Conservation (phyloP, 1,140 invertebrate species). For the Nephila pilipes region DNA sequence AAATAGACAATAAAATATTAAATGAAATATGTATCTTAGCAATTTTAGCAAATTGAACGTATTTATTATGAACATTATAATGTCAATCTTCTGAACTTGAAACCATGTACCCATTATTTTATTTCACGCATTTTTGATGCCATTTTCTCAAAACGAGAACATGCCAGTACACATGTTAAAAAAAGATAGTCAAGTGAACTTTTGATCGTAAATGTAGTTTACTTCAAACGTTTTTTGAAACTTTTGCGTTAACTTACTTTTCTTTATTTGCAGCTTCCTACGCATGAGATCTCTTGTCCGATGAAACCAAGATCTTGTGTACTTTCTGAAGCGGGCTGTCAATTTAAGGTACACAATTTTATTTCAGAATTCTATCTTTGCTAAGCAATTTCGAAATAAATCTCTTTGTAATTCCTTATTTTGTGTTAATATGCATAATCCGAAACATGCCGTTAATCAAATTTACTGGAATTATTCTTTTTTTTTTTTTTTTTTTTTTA, state of each 20-base stretch:
- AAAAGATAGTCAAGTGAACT: no score
- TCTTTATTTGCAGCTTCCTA: constrained; percentile 32
- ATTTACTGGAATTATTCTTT: neutral
- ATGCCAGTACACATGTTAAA: no score
- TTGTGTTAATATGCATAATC: no score
- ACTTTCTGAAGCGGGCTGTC: constrained; percentile 56
- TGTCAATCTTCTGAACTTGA: no score
- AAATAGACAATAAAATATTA: no score
- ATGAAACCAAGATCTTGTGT: constrained; percentile 69
- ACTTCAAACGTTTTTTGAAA: neutral
- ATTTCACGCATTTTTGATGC: no score
- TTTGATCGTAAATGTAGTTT: no score
- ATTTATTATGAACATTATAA: no score
- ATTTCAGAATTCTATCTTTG: neutral
- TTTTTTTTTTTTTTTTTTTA: neutral
- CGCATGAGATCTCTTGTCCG: constrained; percentile 61
- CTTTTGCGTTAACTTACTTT: neutral
- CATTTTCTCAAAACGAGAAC: neutral
- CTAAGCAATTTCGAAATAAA: neutral
- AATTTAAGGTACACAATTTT: constrained; percentile 48
- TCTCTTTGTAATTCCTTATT: no score
- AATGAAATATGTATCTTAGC: no score
- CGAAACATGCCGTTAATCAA: neutral
- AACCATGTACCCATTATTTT: no score
- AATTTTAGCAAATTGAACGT: no score